Conservation (phyloP, 2,888 invertebrate species). For the Holacanthella duospinosa region DNA sequence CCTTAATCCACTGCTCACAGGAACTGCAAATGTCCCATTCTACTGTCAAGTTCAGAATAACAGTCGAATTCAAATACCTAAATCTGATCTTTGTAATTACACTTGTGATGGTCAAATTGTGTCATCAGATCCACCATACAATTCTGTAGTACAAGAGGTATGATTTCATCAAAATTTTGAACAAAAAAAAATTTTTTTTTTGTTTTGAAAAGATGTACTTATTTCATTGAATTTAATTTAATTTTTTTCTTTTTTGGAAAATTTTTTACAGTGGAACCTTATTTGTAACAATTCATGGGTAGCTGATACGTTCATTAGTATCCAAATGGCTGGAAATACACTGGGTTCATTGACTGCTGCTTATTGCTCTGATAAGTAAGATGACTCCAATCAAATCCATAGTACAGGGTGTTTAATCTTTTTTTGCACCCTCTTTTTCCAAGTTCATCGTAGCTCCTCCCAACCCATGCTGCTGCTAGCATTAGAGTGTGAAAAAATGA, state of each 20-base stretch:
- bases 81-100: constrained; percentile 15
- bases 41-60: neutral
- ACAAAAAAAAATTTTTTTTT: neutral
- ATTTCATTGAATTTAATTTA: neutral
- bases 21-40: neutral
- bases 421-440: no score
- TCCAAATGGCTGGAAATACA: constrained; percentile 26
- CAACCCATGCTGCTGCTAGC: no score
- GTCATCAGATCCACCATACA: constrained; percentile 9
- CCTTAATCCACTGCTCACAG: constrained; percentile 5
- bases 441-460: no score
- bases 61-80: neutral
- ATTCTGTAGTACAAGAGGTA: constrained; percentile 31
- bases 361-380: constrained; percentile 22
- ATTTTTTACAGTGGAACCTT: constrained; percentile 22
- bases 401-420: no score
- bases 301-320: constrained; percentile 23
- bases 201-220: no score
- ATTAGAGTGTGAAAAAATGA: no score
- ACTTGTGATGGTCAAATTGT: constrained; percentile 17
- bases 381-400: no score
- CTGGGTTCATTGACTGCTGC: constrained; percentile 22
- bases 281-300: constrained; percentile 25
- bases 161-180: neutral
- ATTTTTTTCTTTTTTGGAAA: neutral